A percentile compares a stretch with the other conserved stretches of the same genome.
Evolutionary conservation across 2,113 vertebrate genomes (phyloP).

Genomic region (Triplophysa dalaica): DNA sequence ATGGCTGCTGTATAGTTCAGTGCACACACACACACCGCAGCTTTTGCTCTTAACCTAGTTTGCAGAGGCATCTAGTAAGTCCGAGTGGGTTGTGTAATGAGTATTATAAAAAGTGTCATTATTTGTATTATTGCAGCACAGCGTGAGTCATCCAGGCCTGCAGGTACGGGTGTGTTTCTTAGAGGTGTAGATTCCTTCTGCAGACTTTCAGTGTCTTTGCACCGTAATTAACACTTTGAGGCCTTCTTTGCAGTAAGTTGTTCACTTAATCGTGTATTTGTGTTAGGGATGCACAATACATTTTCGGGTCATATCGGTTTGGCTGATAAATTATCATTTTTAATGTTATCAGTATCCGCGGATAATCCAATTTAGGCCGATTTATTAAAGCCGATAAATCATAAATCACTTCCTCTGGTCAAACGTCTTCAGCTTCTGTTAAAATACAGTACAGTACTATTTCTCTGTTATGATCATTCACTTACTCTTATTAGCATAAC

Average conservation of each 20-base stretch:
- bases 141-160: slow-evolving; percentile 47
- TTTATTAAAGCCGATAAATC: too few species aligned
- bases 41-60: slow-evolving; percentile 38
- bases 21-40: slow-evolving; percentile 5
- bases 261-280: not conserved
- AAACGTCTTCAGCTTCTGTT: too few species aligned
- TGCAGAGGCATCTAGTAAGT: slow-evolving; percentile 14
- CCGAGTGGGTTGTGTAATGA: slow-evolving; percentile 46
- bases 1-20: not conserved
- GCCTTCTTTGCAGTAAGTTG: too few species aligned
- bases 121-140: slow-evolving; percentile 26
- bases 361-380: too few species aligned
- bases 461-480: too few species aligned
- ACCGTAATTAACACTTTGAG: not conserved
- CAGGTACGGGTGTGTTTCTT: slow-evolving; percentile 33
- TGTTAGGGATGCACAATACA: too few species aligned
- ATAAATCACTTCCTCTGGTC: too few species aligned
- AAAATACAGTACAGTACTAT: too few species aligned
- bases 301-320: too few species aligned
- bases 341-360: too few species aligned
- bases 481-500: too few species aligned
- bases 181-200: slow-evolving; percentile 1
- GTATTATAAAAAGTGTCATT: slow-evolving; percentile 41
- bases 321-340: too few species aligned
- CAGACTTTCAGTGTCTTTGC: slow-evolving; percentile 16